Base-by-base conservation (phyloP, 2,113 vertebrate genomes). In the Quiscalus mexicanus region DNA sequence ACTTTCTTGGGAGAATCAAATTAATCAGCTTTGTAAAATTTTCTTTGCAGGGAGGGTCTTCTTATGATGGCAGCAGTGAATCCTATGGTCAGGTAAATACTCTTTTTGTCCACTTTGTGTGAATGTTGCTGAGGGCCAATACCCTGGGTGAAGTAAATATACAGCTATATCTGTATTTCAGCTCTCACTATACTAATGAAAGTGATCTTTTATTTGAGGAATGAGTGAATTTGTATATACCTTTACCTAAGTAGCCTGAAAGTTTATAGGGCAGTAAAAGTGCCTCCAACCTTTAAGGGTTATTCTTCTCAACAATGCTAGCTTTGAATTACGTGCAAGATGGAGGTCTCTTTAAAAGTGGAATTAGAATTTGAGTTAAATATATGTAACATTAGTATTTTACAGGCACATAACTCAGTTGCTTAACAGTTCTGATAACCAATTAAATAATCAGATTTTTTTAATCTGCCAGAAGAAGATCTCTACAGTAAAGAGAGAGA, bases 1-100 rank as follows among this genome's bases (percentile, higher is more conserved):
- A 27, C 14, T 30, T 75, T 52, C 9, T 42, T 33, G 9, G n/a
- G 15, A 44, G 18, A 82, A 56, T 5, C 10, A 37, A 75, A 63
- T 33, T 39, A 69, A 68, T 69, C 9, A 23, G 5, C 3, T n/a
- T 28, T 50, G 16, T 13, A 12, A 55, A 31, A 5, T 76, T 93
- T 82, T 70, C 28, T 88, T 5, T 53, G 12, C 55, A 95, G 95
- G 95, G 75, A 39, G 96, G 82, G 0, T 86, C 90, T 77, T 90
- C 2, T 42, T 94, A 90, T 41, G 96, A 94, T 23, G 44, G 92
- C 33, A 78, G 35, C 53, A 69, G 75, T 74, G 96, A 92, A 80
- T 96, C 96, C 33, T 93, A 97, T 4, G 85, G 90, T 53, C 96
- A 93, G 94, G 96, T 96, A 86, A 76, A 55, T 23, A 33, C 2